Evolutionary conservation across 1,140 invertebrate species (phyloP), one percentile per base, ranked within the genome.

Genomic region (Bombus pyrosoma): DNA sequence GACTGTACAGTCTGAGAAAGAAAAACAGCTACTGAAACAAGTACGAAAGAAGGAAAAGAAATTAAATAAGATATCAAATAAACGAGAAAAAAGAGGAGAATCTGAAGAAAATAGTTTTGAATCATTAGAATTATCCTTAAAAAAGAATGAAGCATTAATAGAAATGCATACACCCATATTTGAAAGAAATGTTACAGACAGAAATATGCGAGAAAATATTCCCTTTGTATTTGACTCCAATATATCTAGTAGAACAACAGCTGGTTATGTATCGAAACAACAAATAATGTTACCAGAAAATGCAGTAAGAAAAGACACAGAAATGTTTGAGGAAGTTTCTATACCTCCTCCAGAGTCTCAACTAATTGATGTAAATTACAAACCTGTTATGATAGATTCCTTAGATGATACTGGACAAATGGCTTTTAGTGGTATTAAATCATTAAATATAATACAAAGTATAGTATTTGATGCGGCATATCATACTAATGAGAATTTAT

Each of bases 381-480:
- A 97, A 78, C 95, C 96, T 39, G 96, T 98, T n/a, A 94, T 96
- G 71, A 97, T 99, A 85, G 95, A 96, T 1, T 95, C 96, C 18
- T 95, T 99, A 85, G 98, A 99, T 95, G 96, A 98, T 94, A 96
- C 98, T 83, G 98, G 98, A 0, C 96, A 98, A 95, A 96, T 97
- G 94, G 98, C 97, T 1, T 99, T 99, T 92, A 96, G 97, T 89
- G 98, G 98, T 87, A 97, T 98, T 53, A 97, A 98, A 93, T 95
- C 96, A 73, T 95, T 99, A 28, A 99, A 99, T 95, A 95, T 97
- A 81, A 99, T 99, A 87, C 99, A 99, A 94, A 98, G 98, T 0
- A 97, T 99, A 75, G 99, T 99, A 0, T 99, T 98, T 95, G 96
- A 98, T 71, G 97, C 98, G 5, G 99, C 99, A 0, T 99, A 99